Percentiles rank a stretch among this genome's conserved stretches.
Conservation (phyloP, 2,888 invertebrate genomes). For the Volucella bombylans region DNA sequence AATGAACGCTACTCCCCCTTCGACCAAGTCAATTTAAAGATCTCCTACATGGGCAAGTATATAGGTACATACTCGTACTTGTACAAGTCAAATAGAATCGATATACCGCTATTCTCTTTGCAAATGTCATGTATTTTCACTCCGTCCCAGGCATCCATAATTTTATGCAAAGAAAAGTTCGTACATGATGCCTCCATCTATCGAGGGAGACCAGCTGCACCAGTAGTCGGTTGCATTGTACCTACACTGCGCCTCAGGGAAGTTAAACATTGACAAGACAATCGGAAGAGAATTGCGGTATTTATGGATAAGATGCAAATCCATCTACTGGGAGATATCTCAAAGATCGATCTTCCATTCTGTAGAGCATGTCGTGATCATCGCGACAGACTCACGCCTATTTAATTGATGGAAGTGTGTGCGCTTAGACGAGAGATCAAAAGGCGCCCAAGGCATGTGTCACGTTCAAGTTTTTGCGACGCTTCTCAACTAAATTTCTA, state of each 20-base stretch:
- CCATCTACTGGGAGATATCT: conserved; percentile 10
- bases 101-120: conserved; percentile 3
- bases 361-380: conserved; percentile 5
- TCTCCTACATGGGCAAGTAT: no score
- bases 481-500: neutral
- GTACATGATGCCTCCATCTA: neutral
- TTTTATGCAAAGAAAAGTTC: conserved; percentile 2
- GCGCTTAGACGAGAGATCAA: neutral
- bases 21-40: no score
- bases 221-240: no score
- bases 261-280: conserved; percentile 22
- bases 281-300: conserved; percentile 13
- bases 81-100: neutral
- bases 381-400: conserved; percentile 30
- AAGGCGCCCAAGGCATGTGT: conserved; percentile 2
- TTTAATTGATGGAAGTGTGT: conserved; percentile 19
- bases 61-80: no score
- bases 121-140: conserved; percentile 3
- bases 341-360: neutral
- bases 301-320: neutral
- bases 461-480: conserved; percentile 9
- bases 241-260: no score
- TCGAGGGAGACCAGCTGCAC: neutral
- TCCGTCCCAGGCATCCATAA: conserved; percentile 8
- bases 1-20: no score